Evolutionary conservation across 2,888 invertebrate species (phyloP).

Genomic region (Drosophila emarginata): DNA sequence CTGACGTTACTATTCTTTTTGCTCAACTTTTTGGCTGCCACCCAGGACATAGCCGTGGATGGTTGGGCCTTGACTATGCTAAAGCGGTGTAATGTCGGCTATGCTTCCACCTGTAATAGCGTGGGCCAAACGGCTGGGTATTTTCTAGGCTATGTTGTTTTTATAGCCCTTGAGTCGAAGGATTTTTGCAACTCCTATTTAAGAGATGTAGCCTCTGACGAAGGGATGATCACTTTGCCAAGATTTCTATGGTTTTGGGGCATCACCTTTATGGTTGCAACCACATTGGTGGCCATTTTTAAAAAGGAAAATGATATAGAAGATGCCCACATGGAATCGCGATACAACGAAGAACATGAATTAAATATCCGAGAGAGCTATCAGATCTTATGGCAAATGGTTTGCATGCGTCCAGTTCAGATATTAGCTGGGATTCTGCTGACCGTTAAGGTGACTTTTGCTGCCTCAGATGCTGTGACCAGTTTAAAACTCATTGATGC

Average conservation of each 20-base stretch:
- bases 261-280: constrained; percentile 93
- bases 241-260: constrained; percentile 98
- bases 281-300: constrained; percentile 93
- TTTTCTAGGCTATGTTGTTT: constrained; percentile 97
- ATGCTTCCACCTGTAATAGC: constrained; percentile 99
- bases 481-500: constrained; percentile 97
- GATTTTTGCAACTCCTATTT: constrained; percentile 98
- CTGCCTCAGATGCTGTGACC: constrained; percentile 97
- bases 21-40: constrained; percentile 97
- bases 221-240: constrained; percentile 88
- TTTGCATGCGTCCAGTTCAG: constrained; percentile 91
- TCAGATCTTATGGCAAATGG: constrained; percentile 90
- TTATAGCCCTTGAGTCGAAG: constrained; percentile 97
- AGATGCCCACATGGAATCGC: constrained; percentile 76
- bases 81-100: constrained; percentile 97
- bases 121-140: constrained; percentile 99
- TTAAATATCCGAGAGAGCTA: constrained; percentile 88
- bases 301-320: constrained; percentile 89
- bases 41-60: constrained; percentile 99
- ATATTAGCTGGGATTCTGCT: constrained; percentile 90
- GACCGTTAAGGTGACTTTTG: constrained; percentile 96
- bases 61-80: constrained; percentile 99
- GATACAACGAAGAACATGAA: constrained; percentile 81
- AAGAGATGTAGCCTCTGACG: constrained; percentile 86
- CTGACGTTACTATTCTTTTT: constrained; percentile 94